A percentile compares a stretch with the other conserved stretches of the same genome.
phyloP scores from a whole-genome alignment of 2,797 vertebrate genomes.

The Molossus alvarezi region DNA sequence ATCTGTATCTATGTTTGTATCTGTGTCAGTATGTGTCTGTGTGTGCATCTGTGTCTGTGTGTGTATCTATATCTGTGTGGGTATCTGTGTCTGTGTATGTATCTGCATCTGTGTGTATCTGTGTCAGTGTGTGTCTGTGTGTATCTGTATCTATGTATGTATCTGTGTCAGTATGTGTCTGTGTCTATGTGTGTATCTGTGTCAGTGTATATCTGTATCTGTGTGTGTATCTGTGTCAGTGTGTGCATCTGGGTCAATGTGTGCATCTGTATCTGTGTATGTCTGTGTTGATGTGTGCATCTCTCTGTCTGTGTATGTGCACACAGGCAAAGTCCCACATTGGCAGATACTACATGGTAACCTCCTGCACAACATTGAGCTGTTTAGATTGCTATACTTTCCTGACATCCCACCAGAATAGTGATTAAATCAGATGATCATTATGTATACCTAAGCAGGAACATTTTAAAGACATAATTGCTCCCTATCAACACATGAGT shows the following conservation, averaged over 20 bases:
- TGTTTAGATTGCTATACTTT: conserved; percentile 19
- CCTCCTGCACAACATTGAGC: neutral
- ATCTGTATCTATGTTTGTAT: too few relatives aligned
- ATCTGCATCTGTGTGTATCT: too few relatives aligned
- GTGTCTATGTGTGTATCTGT: too few relatives aligned
- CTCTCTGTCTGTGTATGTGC: neutral
- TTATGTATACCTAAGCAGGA: neutral
- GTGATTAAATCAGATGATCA: neutral
- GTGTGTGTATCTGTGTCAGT: too few relatives aligned
- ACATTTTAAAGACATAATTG: conserved; percentile 32
- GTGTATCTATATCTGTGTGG: neutral
- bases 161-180: too few relatives aligned
- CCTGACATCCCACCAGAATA: neutral
- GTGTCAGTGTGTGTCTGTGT: neutral
- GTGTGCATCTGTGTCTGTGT: neutral
- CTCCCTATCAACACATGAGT: neutral
- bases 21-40: too few relatives aligned
- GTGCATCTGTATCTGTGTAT: too few relatives aligned
- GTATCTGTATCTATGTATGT: too few relatives aligned
- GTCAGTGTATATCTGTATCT: too few relatives aligned
- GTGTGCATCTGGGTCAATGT: too few relatives aligned
- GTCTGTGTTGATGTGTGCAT: neutral
- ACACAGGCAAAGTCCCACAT: neutral
- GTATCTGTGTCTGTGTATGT: too few relatives aligned
- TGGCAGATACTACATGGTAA: neutral